Evolutionary conservation across 1,140 invertebrate species (phyloP).

Genomic region (Drosophila navojoa): DNA sequence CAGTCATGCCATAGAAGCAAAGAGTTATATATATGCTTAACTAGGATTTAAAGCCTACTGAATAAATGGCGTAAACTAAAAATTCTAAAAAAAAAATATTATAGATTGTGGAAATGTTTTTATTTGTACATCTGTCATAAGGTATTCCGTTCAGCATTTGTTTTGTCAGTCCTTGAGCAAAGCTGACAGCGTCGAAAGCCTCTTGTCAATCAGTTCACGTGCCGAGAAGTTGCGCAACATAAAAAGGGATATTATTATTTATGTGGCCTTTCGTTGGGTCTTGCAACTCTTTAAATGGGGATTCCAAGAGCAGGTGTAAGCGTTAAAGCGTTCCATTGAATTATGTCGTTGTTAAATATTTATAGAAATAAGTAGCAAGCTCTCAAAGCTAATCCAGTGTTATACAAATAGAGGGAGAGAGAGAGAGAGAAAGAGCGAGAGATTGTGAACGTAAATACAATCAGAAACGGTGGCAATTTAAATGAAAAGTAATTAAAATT

Average conservation of each 20-base stretch:
- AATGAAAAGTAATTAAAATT: constrained; percentile 57
- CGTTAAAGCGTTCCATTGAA: constrained; percentile 57
- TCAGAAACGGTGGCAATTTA: constrained; percentile 12
- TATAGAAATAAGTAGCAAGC: constrained; percentile 41
- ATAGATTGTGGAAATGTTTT: too few relatives aligned
- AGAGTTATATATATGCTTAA: too few relatives aligned
- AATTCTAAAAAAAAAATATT: too few relatives aligned
- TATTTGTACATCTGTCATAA: neutral
- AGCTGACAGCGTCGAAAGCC: constrained; percentile 15
- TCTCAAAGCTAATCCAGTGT: constrained; percentile 42
- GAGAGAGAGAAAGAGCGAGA: neutral
- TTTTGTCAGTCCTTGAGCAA: too few relatives aligned
- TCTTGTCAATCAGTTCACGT: constrained; percentile 27
- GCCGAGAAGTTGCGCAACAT: neutral
- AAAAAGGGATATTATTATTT: constrained; percentile 18
- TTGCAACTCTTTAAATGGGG: constrained; percentile 8
- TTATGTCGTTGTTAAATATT: constrained; percentile 63
- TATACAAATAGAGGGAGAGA: constrained; percentile 3
- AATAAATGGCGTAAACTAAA: too few relatives aligned
- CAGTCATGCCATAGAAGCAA: too few relatives aligned
- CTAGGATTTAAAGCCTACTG: too few relatives aligned
- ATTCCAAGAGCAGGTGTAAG: constrained; percentile 17
- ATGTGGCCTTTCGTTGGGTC: neutral
- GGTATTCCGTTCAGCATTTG: neutral
- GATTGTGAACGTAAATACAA: constrained; percentile 3